phyloP scores from a whole-genome alignment of 1,140 invertebrate genomes.

The Drosophila busckii region DNA sequence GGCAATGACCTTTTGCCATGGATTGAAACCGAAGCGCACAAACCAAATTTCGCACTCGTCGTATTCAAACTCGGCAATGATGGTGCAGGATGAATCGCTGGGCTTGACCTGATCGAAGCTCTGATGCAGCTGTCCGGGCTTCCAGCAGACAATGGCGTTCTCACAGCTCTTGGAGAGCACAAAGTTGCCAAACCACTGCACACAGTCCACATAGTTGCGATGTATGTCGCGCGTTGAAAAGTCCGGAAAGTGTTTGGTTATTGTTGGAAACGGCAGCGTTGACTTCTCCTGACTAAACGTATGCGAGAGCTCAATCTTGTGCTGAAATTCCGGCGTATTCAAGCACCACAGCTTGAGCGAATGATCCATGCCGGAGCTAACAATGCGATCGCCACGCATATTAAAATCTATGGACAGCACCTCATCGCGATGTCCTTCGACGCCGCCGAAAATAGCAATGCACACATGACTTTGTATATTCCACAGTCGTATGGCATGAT shows the following conservation, averaged over 20 bases:
- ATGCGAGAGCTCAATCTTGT: conserved; percentile 93
- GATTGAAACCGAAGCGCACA: conserved; percentile 96
- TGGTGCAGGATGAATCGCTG: conserved; percentile 70
- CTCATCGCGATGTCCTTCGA: conserved; percentile 98
- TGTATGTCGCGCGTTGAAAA: conserved; percentile 98
- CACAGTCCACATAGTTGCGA: conserved; percentile 98
- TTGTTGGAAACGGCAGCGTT: conserved; percentile 90
- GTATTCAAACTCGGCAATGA: conserved; percentile 93
- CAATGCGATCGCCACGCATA: conserved; percentile 91
- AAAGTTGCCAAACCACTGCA: conserved; percentile 97
- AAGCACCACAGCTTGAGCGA: conserved; percentile 96
- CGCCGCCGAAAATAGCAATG: conserved; percentile 97
- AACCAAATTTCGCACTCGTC: conserved; percentile 99
- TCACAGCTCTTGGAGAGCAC: conserved; percentile 98
- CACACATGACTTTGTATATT: conserved; percentile 97
- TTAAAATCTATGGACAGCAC: conserved; percentile 97
- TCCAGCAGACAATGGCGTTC: conserved; percentile 87
- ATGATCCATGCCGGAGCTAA: conserved; percentile 99
- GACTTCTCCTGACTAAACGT: conserved; percentile 87
- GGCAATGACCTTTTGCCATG: conserved; percentile 90
- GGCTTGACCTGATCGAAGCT: conserved; percentile 57
- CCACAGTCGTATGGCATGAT: conserved; percentile 96
- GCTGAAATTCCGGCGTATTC: conserved; percentile 90
- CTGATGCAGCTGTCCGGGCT: conserved; percentile 68
- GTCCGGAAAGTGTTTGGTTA: conserved; percentile 96